Evolutionary conservation across 2,888 invertebrate species (phyloP), one percentile per base, ranked within the genome.

Genomic region (Theretra japonica): DNA sequence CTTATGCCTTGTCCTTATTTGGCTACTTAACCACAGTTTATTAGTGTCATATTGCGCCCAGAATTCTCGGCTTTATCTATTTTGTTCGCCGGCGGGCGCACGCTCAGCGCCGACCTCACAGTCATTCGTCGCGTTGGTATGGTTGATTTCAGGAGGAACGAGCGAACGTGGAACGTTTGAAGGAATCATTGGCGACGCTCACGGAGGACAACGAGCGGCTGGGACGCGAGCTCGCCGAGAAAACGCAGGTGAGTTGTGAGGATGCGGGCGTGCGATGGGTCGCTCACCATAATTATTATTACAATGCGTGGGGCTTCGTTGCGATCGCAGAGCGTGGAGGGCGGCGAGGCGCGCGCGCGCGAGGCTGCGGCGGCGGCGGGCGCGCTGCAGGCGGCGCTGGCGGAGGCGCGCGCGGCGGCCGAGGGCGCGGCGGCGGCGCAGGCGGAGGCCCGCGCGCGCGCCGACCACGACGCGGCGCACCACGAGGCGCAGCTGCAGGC

Each of bases 261-360:
- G 79, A 69, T 83, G 86, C 74, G 21, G 82, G 83, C 72, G 85
- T 86, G 72, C 28, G 85, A 86, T 2, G 74, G 82, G n/a, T 75
- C 86, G 50, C 71, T 15, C 87, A 82, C 75, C 15, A 11, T 19
- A n/a, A n/a, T n/a, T n/a, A n/a, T n/a, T n/a, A n/a, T 53, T 83
- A 86, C 72, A 81, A 17, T 6, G 59, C 2, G 17, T 25, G 59
- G 17, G 17, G 59, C 83, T 2, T 80, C 84, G 53, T 83, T 83
- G 50, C 81, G 84, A 50, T 83, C 82, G 53, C 48, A 6, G 41
- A 75, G 78, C 50, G 85, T 85, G 1, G 72, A 88, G 8, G 65
- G 70, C 11, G 83, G 86, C 68, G 83, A 85, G 73, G 84, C 88
- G 15, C 77, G 41, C 3, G 58, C 23, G 25, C 28, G 28, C 28